Evolutionary conservation across 2,113 vertebrate species (phyloP).

Genomic region (Strix aluco): DNA sequence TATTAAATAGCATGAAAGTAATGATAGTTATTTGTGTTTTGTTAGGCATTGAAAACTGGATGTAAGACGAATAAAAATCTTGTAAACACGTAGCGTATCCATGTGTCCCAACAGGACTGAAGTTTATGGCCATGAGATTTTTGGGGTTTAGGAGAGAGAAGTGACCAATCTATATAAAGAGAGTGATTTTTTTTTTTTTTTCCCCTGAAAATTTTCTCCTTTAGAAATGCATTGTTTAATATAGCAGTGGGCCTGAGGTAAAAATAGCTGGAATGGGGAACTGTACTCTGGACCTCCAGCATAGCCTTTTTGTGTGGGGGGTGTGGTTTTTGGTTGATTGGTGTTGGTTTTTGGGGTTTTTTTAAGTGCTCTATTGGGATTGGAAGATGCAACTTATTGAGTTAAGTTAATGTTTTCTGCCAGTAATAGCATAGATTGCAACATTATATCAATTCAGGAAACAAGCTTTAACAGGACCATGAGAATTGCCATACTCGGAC

Average conservation of each 20-base stretch:
- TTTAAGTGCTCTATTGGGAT: background rate
- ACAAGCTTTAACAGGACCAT: background rate
- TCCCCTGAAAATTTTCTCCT: background rate
- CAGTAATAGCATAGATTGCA: background rate
- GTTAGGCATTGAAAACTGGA: background rate
- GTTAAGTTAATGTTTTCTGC: constrained; percentile 9
- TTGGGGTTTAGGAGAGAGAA: background rate
- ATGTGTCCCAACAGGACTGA: background rate
- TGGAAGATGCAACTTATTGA: background rate
- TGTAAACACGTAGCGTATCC: background rate
- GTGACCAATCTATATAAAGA: background rate
- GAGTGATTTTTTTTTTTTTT: background rate
- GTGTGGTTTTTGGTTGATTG: background rate
- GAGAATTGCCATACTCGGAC: background rate
- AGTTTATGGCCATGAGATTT: background rate
- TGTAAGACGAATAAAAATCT: background rate
- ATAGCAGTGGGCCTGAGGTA: background rate
- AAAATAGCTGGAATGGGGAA: background rate
- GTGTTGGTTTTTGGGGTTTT: no score
- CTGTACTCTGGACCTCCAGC: background rate
- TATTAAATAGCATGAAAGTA: background rate
- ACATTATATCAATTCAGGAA: background rate
- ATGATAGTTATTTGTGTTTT: background rate
- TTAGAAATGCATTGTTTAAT: constrained; percentile 12
- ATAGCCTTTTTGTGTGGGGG: background rate